Evolutionary conservation across 2,888 invertebrate genomes (phyloP), one percentile per base, ranked within the genome.

Genomic region (Hypena proboscidalis): DNA sequence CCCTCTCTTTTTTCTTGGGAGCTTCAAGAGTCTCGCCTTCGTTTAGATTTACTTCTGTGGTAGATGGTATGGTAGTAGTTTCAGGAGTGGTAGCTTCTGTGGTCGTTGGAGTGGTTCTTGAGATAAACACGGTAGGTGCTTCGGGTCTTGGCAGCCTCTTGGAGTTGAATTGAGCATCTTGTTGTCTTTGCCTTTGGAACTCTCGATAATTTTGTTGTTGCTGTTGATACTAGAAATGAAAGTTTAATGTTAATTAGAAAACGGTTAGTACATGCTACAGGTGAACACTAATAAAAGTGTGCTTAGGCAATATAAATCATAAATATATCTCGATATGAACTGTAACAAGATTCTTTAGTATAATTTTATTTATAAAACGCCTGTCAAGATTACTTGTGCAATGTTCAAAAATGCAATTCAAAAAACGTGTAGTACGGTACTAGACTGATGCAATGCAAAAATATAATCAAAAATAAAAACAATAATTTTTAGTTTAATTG

Each of bases 201-300:
- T 88, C 78, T 0, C 76, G 75, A 35, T 86, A 83, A 22, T 74
- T 77, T 43, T 85, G 77, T 52, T 87, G 82, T 43, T 90, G 90
- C 32, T 71, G 69, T 58, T 85, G 81, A 37, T 78, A 89, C 90
- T 90, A 65, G n/a, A 61, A 59, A 22, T 45, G 14, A 6, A 17
- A n/a, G 19, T 2, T 17, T 8, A 13, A 45, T 10, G 8, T 22
- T 5, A 10, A 9, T 13, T 2, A 5, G 4, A 17, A 23, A 4
- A 4, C 4, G 22, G 3, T 6, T 10, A n/a, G 7, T 5, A n/a
- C n/a, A n/a, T n/a, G n/a, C n/a, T n/a, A n/a, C n/a, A n/a, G n/a
- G n/a, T n/a, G n/a, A n/a, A n/a, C n/a, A n/a, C n/a, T n/a, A n/a
- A n/a, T n/a, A n/a, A n/a, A n/a, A n/a, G n/a, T n/a, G n/a, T n/a